Evolutionary conservation across 2,113 vertebrate genomes (phyloP).

Genomic region (Cyanistes caeruleus): DNA sequence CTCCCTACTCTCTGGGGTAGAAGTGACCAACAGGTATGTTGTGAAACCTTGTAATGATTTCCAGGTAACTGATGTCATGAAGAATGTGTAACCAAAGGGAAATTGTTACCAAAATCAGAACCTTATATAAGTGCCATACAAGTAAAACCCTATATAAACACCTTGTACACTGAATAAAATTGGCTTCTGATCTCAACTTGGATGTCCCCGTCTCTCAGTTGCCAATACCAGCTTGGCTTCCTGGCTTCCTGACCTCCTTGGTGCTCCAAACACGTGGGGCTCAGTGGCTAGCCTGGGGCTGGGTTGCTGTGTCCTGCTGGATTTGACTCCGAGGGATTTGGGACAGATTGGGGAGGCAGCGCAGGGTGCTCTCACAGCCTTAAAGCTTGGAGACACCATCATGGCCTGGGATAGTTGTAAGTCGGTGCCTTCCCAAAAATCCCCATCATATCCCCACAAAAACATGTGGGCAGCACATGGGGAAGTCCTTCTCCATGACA

Average conservation of each 20-base stretch:
- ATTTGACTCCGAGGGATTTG: fast-evolving
- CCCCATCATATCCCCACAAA: neutral
- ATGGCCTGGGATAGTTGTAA: neutral
- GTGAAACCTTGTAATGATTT: too few species aligned
- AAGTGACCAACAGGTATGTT: too few species aligned
- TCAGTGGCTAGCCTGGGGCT: neutral
- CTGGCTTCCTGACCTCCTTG: neutral
- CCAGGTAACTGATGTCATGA: too few species aligned
- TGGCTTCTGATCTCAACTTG: too few species aligned
- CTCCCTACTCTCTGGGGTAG: too few species aligned
- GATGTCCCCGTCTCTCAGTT: too few species aligned
- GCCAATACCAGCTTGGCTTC: neutral
- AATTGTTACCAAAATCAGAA: too few species aligned
- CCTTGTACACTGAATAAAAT: too few species aligned
- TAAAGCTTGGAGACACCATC: neutral
- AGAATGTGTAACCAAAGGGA: too few species aligned
- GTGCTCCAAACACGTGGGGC: neutral
- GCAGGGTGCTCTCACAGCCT: neutral
- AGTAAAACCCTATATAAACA: too few species aligned
- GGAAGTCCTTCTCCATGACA: neutral
- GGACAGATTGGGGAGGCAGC: neutral
- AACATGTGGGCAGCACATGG: neutral
- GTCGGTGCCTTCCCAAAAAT: neutral
- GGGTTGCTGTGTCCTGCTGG: neutral
- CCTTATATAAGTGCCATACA: too few species aligned